Evolutionary conservation across 23 tunicate genomes (phyloP).

Genomic region (Trididemnum clinides): DNA sequence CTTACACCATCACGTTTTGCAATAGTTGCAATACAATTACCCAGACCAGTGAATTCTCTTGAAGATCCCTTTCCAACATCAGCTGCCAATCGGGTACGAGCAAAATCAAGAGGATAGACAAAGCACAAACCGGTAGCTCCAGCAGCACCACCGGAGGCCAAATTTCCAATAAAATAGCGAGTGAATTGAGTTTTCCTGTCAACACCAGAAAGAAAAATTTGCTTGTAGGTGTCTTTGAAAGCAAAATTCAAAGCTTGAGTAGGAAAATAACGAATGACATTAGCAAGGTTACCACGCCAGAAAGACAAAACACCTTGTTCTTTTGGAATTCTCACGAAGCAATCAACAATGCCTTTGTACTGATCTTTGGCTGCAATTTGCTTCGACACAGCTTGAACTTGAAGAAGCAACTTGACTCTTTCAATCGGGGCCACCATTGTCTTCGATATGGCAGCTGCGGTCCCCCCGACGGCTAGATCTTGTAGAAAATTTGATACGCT

Average conservation of each 20-base stretch:
- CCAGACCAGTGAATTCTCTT: conserved; percentile 34
- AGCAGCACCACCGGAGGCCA: conserved; percentile 99
- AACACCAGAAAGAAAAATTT: conserved; percentile 78
- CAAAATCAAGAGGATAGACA: conserved; percentile 95
- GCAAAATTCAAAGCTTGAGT: conserved; percentile 98
- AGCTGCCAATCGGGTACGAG: conserved; percentile 94
- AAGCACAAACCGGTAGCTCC: conserved; percentile 94
- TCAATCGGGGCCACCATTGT: conserved; percentile 97
- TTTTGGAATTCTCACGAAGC: conserved; percentile 70
- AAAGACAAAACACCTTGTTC: conserved; percentile 85
- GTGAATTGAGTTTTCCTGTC: conserved; percentile 85
- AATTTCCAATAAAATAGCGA: conserved; percentile 85
- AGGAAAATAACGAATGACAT: conserved; percentile 96
- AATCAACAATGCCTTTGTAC: conserved; percentile 92
- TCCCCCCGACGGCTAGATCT: conserved; percentile 92
- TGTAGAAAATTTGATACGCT: conserved; percentile 68
- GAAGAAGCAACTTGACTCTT: conserved; percentile 90
- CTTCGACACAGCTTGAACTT: conserved; percentile 80
- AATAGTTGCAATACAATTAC: conserved; percentile 35
- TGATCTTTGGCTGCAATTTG: conserved; percentile 58
- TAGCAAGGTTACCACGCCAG: conserved; percentile 98
- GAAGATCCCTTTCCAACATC: conserved; percentile 76
- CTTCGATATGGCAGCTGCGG: conserved; percentile 95
- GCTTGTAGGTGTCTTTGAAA: conserved; percentile 96
- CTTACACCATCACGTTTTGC: conserved; percentile 53